Percentiles rank a stretch among this genome's conserved stretches.
Conservation (phyloP, 2,888 invertebrate species). For the Ichneumon xanthorius region DNA sequence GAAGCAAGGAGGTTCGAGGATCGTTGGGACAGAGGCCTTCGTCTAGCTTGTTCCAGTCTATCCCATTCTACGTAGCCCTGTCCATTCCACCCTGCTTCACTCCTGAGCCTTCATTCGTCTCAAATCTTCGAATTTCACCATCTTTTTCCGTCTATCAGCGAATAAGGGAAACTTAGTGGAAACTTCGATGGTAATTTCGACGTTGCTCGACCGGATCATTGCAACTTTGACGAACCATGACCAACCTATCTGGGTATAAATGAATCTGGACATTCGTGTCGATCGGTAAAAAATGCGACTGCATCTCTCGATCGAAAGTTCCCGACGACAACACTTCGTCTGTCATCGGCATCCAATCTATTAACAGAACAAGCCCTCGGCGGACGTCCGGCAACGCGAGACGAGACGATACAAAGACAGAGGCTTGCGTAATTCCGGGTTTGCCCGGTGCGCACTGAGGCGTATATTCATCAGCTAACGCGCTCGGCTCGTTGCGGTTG, state of each 20-base stretch:
- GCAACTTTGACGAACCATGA: too few relatives aligned
- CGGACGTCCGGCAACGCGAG: conserved; percentile 23
- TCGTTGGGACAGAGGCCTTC: conserved; percentile 22
- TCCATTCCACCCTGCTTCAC: not conserved
- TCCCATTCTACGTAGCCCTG: not conserved
- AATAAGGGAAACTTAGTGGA: not conserved
- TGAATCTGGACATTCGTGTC: not conserved
- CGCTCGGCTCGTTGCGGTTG: conserved; percentile 27
- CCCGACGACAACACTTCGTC: not conserved
- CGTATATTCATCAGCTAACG: conserved; percentile 40
- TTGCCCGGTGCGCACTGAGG: conserved; percentile 38
- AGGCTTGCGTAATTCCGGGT: conserved; percentile 42
- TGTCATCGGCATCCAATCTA: not conserved
- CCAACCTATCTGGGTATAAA: too few relatives aligned
- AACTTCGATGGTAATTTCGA: not conserved
- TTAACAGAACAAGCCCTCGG: not conserved
- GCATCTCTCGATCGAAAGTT: not conserved
- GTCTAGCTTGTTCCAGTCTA: conserved; percentile 11
- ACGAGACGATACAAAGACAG: conserved; percentile 33
- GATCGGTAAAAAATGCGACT: not conserved
- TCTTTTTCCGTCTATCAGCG: not conserved
- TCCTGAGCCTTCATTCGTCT: not conserved
- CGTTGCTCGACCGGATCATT: not conserved
- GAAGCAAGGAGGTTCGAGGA: conserved; percentile 16
- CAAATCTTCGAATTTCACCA: not conserved